A percentile compares a stretch with the other conserved stretches of the same genome.
These are phyloP conservation scores for Neosilurus hyrtlii DNA, from an alignment of 2,797 vertebrate genomes.

Conservation along the genomic window DNA sequence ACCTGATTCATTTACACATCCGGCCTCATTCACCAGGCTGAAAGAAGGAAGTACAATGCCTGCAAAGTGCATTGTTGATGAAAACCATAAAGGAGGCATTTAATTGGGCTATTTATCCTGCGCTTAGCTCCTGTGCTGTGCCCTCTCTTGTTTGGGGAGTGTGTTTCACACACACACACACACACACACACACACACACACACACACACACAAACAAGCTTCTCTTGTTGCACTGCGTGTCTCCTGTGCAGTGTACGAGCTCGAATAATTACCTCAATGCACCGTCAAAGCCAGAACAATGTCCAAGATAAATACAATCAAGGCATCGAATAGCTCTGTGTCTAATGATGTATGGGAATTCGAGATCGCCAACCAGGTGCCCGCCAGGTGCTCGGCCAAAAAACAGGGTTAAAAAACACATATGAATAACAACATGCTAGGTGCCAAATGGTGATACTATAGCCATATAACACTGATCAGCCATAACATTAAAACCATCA, in stretches of 20 bases:
- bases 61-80: slow-evolving; percentile 60
- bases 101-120: slow-evolving; percentile 66
- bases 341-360: slow-evolving; percentile 69
- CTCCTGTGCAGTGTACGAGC: slow-evolving; percentile 66
- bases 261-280: slow-evolving; percentile 74
- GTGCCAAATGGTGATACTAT: slow-evolving; percentile 26
- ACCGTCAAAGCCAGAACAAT: slow-evolving; percentile 76
- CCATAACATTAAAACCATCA: no score
- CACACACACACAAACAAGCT: slow-evolving; percentile 49
- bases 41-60: slow-evolving; percentile 59
- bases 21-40: slow-evolving; percentile 55
- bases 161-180: slow-evolving; percentile 48
- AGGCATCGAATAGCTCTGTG: slow-evolving; percentile 68
- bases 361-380: slow-evolving; percentile 62
- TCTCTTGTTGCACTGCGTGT: slow-evolving; percentile 72
- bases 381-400: slow-evolving; percentile 63
- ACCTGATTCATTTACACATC: slow-evolving; percentile 64
- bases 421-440: slow-evolving; percentile 50
- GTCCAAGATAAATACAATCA: slow-evolving; percentile 74
- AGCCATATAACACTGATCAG: neutral
- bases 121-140: slow-evolving; percentile 52
- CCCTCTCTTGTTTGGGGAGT: slow-evolving; percentile 54
- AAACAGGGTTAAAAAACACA: slow-evolving; percentile 62
- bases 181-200: slow-evolving; percentile 35
- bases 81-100: slow-evolving; percentile 67